phyloP scores from a whole-genome alignment of 2,113 vertebrate species.

The Oenanthe melanoleuca region DNA sequence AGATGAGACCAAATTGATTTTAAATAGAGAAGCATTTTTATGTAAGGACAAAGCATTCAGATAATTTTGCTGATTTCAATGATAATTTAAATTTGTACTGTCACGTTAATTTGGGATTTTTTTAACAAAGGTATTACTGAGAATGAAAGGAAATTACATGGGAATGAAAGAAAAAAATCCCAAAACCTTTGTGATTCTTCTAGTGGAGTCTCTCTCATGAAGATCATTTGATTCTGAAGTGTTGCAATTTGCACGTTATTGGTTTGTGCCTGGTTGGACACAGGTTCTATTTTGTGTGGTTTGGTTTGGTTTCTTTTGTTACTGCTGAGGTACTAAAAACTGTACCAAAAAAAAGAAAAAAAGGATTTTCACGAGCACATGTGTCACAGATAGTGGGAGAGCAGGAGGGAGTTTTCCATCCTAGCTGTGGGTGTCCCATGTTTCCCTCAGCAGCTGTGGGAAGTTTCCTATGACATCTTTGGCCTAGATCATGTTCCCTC shows the following conservation, averaged over 20 bases:
- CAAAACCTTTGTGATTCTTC: neutral
- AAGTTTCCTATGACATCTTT: neutral
- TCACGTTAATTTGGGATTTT: neutral
- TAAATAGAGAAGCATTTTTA: neutral
- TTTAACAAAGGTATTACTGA: neutral
- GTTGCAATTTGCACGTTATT: neutral
- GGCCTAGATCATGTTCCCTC: accelerated
- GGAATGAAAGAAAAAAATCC: neutral
- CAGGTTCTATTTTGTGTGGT: neutral
- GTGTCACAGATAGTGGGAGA: neutral
- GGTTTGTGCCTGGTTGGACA: neutral
- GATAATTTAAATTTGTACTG: neutral
- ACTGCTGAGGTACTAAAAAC: neutral
- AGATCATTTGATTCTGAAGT: neutral
- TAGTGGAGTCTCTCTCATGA: neutral
- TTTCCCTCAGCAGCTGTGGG: neutral
- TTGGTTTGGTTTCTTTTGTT: neutral
- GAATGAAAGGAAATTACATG: neutral
- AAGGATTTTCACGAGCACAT: accelerated
- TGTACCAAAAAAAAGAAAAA: neutral
- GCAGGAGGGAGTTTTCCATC: neutral
- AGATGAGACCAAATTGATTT: neutral
- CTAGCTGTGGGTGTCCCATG: too few species aligned
- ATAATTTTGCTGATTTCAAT: neutral
- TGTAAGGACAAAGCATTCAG: neutral